Conservation (phyloP, 2,113 vertebrate genomes). For the Dunckerocampus dactyliophorus region DNA sequence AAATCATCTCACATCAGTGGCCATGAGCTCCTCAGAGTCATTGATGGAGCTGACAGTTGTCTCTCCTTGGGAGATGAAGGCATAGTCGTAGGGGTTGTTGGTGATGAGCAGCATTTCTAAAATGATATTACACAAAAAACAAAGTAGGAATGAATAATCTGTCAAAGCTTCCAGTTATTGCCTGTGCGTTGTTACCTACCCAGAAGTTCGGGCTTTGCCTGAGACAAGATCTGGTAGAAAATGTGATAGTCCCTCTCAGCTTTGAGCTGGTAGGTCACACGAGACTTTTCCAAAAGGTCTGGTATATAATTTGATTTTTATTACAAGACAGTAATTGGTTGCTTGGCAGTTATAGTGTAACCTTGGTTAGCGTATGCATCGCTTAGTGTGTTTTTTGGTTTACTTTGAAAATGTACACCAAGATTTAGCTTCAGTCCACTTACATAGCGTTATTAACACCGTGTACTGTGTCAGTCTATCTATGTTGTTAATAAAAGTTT, state of each 20-base stretch:
- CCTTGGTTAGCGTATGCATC: too few species aligned
- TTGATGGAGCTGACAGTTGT: constrained; percentile 66
- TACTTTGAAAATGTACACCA: too few species aligned
- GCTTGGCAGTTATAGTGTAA: neutral
- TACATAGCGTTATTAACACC: too few species aligned
- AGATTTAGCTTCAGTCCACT: too few species aligned
- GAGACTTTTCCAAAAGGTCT: constrained; percentile 90
- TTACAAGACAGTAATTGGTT: too few species aligned
- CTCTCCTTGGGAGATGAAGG: constrained; percentile 74
- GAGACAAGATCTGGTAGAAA: constrained; percentile 92
- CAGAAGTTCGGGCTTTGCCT: constrained; percentile 85
- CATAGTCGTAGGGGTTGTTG: constrained; percentile 69
- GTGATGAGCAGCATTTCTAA: constrained; percentile 77
- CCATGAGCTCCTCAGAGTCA: constrained; percentile 65
- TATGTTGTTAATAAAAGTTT: too few species aligned
- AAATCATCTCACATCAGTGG: constrained; percentile 61
- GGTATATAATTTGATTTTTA: too few species aligned
- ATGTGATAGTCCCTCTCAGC: constrained; percentile 90
- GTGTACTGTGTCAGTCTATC: too few species aligned
- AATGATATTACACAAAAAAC: constrained; percentile 5
- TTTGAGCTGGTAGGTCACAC: constrained; percentile 86
- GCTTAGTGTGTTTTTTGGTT: too few species aligned
- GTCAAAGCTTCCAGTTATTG: neutral
- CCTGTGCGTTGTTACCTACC: constrained; percentile 58
- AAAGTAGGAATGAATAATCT: neutral